Base-by-base conservation (phyloP, 35 echinoderm and acorn worm species). In the Lytechinus pictus region DNA sequence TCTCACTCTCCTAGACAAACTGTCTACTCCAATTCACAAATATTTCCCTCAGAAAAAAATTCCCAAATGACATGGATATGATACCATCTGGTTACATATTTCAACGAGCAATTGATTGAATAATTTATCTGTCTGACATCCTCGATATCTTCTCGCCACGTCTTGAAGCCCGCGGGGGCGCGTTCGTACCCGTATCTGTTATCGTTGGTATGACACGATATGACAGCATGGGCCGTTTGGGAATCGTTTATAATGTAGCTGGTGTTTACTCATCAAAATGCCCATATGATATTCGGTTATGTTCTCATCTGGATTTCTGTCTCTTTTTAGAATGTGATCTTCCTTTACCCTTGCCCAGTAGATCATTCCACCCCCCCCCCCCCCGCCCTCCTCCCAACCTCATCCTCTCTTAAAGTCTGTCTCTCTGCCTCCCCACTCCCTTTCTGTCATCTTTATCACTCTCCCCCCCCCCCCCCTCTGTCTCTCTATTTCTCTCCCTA, bases 71-170 rank as follows among this genome's bases (percentile, higher is more conserved):
- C 66, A n/a, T 79, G 66, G 21, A 79, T 79, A 79, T 16, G 66
- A 79, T 79, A 79, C 66, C 66, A 24, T 79, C 66, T 79, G 66
- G 66, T 79, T 79, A 79, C 19, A 79, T 79, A 79, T 79, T 79
- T 79, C 66, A 79, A 9, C 19, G 66, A 19, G n/a, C 24, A 79
- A 79, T 79, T 79, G 16, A 79, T 79, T n/a, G 7, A 79, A 16
- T 24, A 24, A 79, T 79, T 79, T 7, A 79, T 79, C 66, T 6
- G 66, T 79, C 66, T 79, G 66, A 79, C 66, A 79, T 79, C 66
- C 19, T 19, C 19, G 21, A 24, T 79, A 79, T 79, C n/a, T 24
- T 79, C n/a, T 79, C 66, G 66, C 0, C 66, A 79, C 66, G 19
- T 79, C 21, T 79, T 79, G 66, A 79, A n/a, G 19, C 24, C 16